Conservation (phyloP, 2,797 vertebrate species). For the Hirundo rustica region DNA sequence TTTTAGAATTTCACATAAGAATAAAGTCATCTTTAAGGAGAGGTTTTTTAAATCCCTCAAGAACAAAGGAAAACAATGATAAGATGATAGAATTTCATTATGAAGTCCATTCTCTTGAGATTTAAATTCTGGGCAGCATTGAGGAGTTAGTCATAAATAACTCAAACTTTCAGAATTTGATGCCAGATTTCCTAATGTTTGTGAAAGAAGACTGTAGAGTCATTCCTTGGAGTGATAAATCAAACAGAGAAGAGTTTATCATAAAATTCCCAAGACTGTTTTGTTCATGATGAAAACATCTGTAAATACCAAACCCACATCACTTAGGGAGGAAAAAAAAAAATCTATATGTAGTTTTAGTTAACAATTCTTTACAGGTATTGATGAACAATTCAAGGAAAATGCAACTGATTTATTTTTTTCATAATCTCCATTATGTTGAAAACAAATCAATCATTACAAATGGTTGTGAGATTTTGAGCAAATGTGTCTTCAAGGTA, state of each 20-base stretch:
- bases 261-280: conserved; percentile 15
- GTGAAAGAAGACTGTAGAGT: neutral
- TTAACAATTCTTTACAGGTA: neutral
- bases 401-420: neutral
- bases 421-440: neutral
- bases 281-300: conserved; percentile 26
- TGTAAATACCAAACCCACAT: neutral
- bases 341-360: neutral
- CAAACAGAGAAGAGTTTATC: conserved; percentile 4
- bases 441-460: neutral
- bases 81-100: conserved; percentile 30
- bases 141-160: conserved; percentile 35
- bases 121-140: conserved; percentile 11
- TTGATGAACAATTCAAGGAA: neutral
- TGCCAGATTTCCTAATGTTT: conserved; percentile 32
- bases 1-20: conserved; percentile 3
- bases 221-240: conserved; percentile 16
- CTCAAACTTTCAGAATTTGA: conserved; percentile 2
- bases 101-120: neutral
- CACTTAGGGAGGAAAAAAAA: neutral
- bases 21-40: neutral
- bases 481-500: neutral
- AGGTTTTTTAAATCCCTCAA: neutral
- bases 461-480: neutral
- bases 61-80: conserved; percentile 21